Evolutionary conservation across 2,888 invertebrate species (phyloP).

Genomic region (Cantharis nigra): DNA sequence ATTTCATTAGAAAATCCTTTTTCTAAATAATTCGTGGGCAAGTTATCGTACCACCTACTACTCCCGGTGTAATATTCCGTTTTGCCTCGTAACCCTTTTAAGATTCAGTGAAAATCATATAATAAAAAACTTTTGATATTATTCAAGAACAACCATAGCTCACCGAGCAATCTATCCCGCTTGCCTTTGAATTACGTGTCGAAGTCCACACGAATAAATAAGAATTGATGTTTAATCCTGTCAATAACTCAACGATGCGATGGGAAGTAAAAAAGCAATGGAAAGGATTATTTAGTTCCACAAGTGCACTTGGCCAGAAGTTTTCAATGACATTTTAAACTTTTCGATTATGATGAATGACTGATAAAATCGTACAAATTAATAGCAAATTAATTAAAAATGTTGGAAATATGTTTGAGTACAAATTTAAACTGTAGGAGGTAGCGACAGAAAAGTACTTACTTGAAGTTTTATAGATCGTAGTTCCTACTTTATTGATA

Average conservation of each 20-base stretch:
- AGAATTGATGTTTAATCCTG: background rate
- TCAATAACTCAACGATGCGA: background rate
- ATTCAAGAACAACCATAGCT: too few relatives aligned
- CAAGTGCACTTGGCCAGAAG: background rate
- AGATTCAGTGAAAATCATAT: too few relatives aligned
- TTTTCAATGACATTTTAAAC: background rate
- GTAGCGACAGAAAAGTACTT: background rate
- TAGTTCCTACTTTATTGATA: constrained; percentile 1
- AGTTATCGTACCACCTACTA: too few relatives aligned
- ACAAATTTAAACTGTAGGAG: background rate
- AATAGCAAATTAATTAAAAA: background rate
- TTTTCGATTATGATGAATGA: background rate
- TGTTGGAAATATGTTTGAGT: background rate
- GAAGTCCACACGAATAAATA: background rate
- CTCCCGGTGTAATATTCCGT: too few relatives aligned
- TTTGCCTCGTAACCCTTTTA: too few relatives aligned
- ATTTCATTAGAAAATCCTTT: too few relatives aligned
- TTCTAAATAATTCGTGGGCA: too few relatives aligned
- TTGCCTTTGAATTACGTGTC: too few relatives aligned
- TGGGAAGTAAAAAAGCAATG: background rate
- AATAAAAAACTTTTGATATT: too few relatives aligned
- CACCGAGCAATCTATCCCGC: too few relatives aligned
- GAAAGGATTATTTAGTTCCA: background rate
- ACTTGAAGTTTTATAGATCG: background rate
- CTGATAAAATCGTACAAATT: background rate